Evolutionary conservation across 2,888 invertebrate genomes (phyloP), one percentile per base, ranked within the genome.

Genomic region (Ellobium chinense): DNA sequence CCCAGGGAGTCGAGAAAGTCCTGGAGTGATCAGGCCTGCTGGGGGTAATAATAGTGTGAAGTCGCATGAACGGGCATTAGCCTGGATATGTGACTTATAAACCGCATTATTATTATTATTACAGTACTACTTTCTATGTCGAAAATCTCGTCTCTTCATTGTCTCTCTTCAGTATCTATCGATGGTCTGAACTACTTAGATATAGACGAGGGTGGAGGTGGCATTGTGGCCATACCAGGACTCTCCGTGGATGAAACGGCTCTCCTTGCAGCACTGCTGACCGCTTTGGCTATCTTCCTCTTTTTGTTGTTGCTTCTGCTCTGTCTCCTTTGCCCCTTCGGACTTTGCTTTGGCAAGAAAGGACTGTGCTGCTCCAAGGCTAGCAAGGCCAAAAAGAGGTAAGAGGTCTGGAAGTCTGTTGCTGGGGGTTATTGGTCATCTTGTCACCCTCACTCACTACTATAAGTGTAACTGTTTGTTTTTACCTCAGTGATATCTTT

Each of bases 261-360:
- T 14, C 27, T 83, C 24, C 74, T 83, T 39, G 80, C 78, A 0
- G 80, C 82, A 31, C n/a, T 63, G 7, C 74, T 83, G 12, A 75
- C 78, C 27, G 80, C 78, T 0, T 75, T 83, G n/a, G 78, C 70
- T 34, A 5, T 78, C 9, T 75, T 83, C 74, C 70, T 83, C 7
- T 58, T 78, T 21, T 75, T 83, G 36, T 60, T 83, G 56, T 74
- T 78, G 36, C 69, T 80, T 29, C 74, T 83, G 68, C 37, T 74
- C 39, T 80, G 80, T 27, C 37, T 68, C 24, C 46, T 83, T 36
- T 80, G 78, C 39, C 82, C 80, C 0, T 34, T 29, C 2, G 74
- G 78, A 3, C 31, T 69, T 7, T 77, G 73, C 46, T 82, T 77
- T 36, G 68, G 78, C 3, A 72, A 56, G 37, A 21, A 24, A 2